A percentile compares a stretch with the other conserved stretches of the same genome.
Evolutionary conservation across 1,140 invertebrate species (phyloP).

Genomic region (Conopomorpha cramerella): DNA sequence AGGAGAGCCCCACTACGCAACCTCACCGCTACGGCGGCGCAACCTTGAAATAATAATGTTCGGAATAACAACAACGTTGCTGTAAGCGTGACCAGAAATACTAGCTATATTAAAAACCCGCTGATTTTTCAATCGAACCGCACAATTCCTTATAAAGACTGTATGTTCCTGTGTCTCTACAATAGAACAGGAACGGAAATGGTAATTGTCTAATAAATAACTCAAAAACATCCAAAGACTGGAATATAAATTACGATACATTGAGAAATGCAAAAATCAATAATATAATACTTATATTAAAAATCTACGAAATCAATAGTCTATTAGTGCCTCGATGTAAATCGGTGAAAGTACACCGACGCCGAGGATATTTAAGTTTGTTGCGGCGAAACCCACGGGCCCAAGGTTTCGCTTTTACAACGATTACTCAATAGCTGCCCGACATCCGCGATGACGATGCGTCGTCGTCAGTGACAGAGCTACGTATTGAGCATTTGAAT

Average conservation of each 20-base stretch:
- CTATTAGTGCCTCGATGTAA: slow-evolving; percentile 12
- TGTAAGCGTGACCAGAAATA: slow-evolving; percentile 53
- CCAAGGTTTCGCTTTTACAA: slow-evolving; percentile 50
- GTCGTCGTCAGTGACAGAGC: no score
- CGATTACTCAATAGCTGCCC: slow-evolving; percentile 40
- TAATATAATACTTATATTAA: no score
- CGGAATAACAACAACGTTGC: slow-evolving; percentile 54
- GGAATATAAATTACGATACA: background rate
- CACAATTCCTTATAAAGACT: no score
- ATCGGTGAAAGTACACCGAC: slow-evolving; percentile 43
- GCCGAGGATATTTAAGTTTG: slow-evolving; percentile 32
- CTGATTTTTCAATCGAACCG: no score
- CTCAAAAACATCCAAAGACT: no score
- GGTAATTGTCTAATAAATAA: no score
- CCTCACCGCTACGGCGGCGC: slow-evolving; percentile 51
- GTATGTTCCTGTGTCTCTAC: no score
- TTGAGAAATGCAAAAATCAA: background rate
- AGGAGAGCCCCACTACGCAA: slow-evolving; percentile 54
- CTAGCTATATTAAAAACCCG: slow-evolving; percentile 37
- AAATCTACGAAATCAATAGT: no score
- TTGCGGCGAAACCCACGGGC: slow-evolving; percentile 9
- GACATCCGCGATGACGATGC: slow-evolving; percentile 23
- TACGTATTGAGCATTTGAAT: no score
- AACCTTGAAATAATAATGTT: slow-evolving; percentile 61
- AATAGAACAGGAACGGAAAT: no score